A percentile compares a stretch with the other conserved stretches of the same genome.
phyloP scores from a whole-genome alignment of 2,113 vertebrate genomes.

The Aphelocoma coerulescens region DNA sequence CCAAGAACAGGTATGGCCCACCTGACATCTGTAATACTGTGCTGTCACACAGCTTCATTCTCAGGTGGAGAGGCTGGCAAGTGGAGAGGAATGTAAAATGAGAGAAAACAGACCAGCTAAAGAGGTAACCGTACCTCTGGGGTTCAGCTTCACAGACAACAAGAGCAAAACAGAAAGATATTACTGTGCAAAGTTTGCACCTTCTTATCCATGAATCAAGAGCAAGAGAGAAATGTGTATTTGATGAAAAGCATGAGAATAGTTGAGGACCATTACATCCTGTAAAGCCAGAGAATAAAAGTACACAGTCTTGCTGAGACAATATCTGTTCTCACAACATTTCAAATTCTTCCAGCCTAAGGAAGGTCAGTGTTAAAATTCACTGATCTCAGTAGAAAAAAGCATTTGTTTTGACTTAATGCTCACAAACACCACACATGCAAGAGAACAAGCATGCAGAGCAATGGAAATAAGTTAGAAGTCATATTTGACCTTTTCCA shows the following conservation, averaged over 20 bases:
- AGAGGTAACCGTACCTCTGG: not conserved
- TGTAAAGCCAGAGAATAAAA: not conserved
- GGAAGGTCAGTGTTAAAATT: not conserved
- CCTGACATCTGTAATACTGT: rapidly evolving
- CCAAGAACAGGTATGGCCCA: not conserved
- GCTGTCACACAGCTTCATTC: not conserved
- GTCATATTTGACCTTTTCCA: not conserved
- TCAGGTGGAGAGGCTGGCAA: not conserved
- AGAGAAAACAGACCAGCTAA: not conserved
- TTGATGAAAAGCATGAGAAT: not conserved
- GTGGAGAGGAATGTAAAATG: not conserved
- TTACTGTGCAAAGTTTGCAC: not conserved
- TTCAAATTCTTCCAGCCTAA: not conserved
- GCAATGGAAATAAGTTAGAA: not conserved
- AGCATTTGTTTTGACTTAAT: not conserved
- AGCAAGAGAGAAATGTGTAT: not conserved
- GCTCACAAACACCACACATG: not conserved
- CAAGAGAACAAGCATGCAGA: not conserved
- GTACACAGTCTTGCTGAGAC: not conserved
- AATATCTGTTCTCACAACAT: not conserved
- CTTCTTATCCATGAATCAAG: not conserved
- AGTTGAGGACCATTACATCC: not conserved
- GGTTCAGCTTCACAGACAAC: not conserved
- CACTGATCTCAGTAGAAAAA: not conserved
- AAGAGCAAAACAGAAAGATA: not conserved